Base-by-base conservation (phyloP, 1,140 invertebrate genomes). In the Epicauta chinensis region DNA sequence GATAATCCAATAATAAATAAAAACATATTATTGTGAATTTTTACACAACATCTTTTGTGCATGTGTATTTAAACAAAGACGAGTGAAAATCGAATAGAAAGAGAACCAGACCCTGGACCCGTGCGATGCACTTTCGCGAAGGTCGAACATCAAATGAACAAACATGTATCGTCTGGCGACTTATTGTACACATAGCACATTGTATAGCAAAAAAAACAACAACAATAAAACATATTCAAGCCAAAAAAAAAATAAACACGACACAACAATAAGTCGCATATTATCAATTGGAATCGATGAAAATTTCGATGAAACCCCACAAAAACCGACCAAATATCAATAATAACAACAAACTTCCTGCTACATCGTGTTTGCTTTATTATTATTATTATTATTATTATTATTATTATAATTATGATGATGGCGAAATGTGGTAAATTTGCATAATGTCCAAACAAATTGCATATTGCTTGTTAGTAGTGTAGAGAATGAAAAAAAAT, bases 51-150 rank as follows among this genome's bases (percentile, higher is more conserved):
- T 47, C 45, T 50, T 50, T 41, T 50, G 48, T 50, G 48, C 48
- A 50, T 41, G 48, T 50, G 48, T 42, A 50, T 50, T 51, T 55
- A 52, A 63, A 63, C 56, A 63, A 63, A 63, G 59, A 63, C 56
- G 56, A 53, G 53, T 63, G 50, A 61, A 63, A 63, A 60, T 61
- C 59, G 57, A 61, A 61, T 61, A 63, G 59, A 60, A 63, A 56
- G 60, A 63, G 47, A 50, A 40, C 35, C 37, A 58, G 64, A 61
- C 64, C 64, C 64, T 66, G 64, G 63, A 63, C 56, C 59, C 62
- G 64, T 61, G 58, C 64, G 64, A 66, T 66, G 64, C 64, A 66
- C 64, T 64, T 66, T 65, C 51, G 59, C 55, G 64, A 66, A 66
- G 64, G 64, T 64, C 64, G 64, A 52, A 40, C 53, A 45, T 47